These are phyloP conservation scores for Aurelia aurita DNA, from an alignment of 30 jellyfish, hydroid and myxozoan species.

Conservation along the genomic window DNA sequence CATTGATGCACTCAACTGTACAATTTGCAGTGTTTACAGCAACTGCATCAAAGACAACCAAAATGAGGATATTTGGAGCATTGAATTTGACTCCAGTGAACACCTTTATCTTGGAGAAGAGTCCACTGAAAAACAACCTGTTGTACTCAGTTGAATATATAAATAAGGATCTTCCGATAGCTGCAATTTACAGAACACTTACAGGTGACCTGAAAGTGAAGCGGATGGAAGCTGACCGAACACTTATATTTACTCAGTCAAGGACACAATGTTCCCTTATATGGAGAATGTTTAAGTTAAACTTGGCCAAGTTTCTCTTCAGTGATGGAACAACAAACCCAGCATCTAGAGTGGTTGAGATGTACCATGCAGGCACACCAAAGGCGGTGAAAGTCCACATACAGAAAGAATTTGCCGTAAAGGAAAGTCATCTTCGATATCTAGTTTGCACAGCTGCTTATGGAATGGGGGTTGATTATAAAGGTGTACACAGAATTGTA, in stretches of 20 bases:
- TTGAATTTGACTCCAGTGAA: conserved; percentile 19
- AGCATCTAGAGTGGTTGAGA: conserved; percentile 24
- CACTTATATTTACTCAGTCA: conserved; percentile 1
- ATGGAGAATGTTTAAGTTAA: conserved; percentile 9
- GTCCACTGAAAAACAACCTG: conserved; percentile 22
- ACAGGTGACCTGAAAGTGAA: conserved; percentile 21
- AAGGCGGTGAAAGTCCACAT: conserved; percentile 18
- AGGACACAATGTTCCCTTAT: conserved; percentile 2
- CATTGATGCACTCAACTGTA: conserved; percentile 15
- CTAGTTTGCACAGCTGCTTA: conserved; percentile 42
- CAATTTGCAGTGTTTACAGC: conserved; percentile 51
- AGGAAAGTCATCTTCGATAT: conserved; percentile 24
- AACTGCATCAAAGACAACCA: conserved; percentile 40
- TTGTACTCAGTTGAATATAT: conserved; percentile 3
- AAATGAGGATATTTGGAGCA: conserved; percentile 1
- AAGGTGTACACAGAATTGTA: conserved; percentile 1
- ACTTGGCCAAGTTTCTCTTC: background rate
- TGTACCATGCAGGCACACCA: conserved; percentile 63
- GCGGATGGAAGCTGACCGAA: background rate
- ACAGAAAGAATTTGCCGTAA: background rate
- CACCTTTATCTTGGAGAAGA: conserved; percentile 32
- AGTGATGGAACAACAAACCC: background rate
- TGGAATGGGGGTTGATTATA: conserved; percentile 59
- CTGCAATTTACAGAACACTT: background rate
- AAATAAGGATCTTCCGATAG: conserved; percentile 1